These are phyloP conservation scores for Intellagama lesueurii DNA, from an alignment of 2,797 vertebrate genomes.

Conservation along the genomic window DNA sequence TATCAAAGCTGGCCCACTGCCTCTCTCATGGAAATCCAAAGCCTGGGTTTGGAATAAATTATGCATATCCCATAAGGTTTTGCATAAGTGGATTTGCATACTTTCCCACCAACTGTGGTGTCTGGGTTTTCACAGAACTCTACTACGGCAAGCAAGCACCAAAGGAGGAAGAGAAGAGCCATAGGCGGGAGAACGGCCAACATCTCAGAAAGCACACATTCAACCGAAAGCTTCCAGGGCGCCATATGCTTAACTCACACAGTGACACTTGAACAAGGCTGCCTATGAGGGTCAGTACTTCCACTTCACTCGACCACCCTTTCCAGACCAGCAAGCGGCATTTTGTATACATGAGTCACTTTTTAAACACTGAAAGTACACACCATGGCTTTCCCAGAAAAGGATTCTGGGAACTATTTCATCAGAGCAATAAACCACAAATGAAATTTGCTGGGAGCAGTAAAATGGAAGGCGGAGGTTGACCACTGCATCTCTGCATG, in stretches of 20 bases:
- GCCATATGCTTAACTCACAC: background rate
- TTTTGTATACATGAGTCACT: background rate
- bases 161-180: background rate
- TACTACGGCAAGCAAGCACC: background rate
- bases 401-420: background rate
- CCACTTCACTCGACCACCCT: too few species aligned
- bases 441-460: too few species aligned
- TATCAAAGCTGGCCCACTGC: background rate
- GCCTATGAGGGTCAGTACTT: background rate
- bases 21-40: background rate
- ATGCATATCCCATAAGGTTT: background rate
- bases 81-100: background rate
- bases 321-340: background rate
- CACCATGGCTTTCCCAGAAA: background rate
- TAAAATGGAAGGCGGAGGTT: background rate
- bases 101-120: too few species aligned
- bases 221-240: background rate
- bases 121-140: background rate
- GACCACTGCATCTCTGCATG: background rate
- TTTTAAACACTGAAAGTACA: background rate
- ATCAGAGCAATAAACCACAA: background rate
- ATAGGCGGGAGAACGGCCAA: too few species aligned
- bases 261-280: background rate
- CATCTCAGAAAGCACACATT: background rate
- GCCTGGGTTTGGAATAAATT: constrained; percentile 8